phyloP scores from a whole-genome alignment of 2,888 invertebrate species.

The Congeria kusceri region DNA sequence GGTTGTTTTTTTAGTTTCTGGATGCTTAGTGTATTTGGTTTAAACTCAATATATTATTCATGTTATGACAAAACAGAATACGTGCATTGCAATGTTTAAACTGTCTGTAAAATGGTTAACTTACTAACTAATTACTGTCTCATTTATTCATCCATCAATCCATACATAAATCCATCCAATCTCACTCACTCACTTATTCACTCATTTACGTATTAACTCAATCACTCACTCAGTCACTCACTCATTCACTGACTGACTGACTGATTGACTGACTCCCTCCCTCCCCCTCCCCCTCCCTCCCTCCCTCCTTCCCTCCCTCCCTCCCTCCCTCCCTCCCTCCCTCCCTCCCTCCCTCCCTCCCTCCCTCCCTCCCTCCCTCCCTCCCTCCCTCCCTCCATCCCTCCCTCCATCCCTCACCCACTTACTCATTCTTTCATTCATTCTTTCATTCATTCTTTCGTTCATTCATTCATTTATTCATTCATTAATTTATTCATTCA shows the following conservation, averaged over 20 bases:
- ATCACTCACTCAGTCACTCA: background rate
- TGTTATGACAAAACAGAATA: too few species aligned
- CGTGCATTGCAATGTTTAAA: too few species aligned
- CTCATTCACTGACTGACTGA: background rate
- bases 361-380: constrained; percentile 4
- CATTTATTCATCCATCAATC: background rate
- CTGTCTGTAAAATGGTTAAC: too few species aligned
- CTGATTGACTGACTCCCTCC: background rate
- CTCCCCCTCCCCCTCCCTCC: background rate
- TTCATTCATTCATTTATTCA: too few species aligned
- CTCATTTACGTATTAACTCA: background rate
- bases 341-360: background rate
- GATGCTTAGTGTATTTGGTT: too few species aligned
- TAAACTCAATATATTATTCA: too few species aligned
- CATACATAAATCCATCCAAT: background rate
- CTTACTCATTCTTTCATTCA: too few species aligned
- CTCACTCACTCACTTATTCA: background rate
- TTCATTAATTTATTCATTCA: too few species aligned
- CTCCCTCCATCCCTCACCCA: too few species aligned
- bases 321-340: constrained; percentile 1
- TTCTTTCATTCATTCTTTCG: too few species aligned
- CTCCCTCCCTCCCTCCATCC: constrained; percentile 10
- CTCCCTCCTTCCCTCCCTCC: constrained; percentile 1
- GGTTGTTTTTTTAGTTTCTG: too few species aligned
- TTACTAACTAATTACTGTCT: too few species aligned